Base-by-base conservation (phyloP, 2,888 invertebrate species). In the Leptopilina drosophilae region DNA sequence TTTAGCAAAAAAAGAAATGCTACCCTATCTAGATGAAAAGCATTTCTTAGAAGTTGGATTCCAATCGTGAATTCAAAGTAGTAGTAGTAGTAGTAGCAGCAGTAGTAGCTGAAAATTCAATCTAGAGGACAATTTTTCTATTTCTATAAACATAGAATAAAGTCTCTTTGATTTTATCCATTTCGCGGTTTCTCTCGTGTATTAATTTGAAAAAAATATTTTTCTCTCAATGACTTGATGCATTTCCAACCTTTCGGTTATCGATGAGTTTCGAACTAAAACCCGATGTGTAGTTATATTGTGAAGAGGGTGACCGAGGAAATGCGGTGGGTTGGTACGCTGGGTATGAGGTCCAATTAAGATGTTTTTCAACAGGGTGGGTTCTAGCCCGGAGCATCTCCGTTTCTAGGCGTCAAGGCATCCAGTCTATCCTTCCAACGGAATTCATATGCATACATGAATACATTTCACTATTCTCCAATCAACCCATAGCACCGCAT, bases 401-500 rank as follows among this genome's bases (percentile, higher is more conserved):
- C 85, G 85, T 86, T 85, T 84, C 83, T 85, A 82, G 83, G 79
- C 85, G 83, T 81, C 84, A 81, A 64, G 78, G 80, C 81, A 79
- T 77, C 82, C 15, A 53, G 56, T 59, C 76, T 56, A 20, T 53
- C 67, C 46, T 62, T 26, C 14, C 67, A 20, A 75, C 83, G 83
- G 90, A 91, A 90, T 91, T 90, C 90, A 90, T 91, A 91, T 91
- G 90, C 91, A 91, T 91, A 90, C 87, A 91, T 91, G 90, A 91
- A 91, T 91, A 91, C 87, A 91, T 91, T 91, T 89, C 87, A 86
- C 86, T 84, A 86, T 88, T 87, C 88, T 89, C 89, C 90, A 90
- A 90, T 90, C 90, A 90, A 89, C 82, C 82, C 81, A 77, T 81
- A 82, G 82, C 76, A 78, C 77, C 81, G 56, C 56, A 73, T 56